Base-by-base conservation (phyloP, 92 coral and sea anemone genomes). In the Virgularia gustaviana region DNA sequence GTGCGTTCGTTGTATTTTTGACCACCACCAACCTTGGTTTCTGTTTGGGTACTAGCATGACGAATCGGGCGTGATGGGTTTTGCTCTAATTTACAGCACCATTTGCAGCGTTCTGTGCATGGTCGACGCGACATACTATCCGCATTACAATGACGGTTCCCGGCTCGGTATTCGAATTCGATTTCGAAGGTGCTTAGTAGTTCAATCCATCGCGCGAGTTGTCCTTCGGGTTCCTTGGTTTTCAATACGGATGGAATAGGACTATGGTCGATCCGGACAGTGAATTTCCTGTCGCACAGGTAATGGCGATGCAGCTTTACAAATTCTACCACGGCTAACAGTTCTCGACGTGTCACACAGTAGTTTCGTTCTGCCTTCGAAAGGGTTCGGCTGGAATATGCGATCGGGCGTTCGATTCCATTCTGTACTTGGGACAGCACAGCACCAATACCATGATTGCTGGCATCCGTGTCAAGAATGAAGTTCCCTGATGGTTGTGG, bases 61-160 rank as follows among this genome's bases (percentile, higher is more conserved):
- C 81, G 57, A 65, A 36, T 29, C 77, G 54, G 18, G 57, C 53
- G 73, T 38, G 42, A 42, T 35, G 42, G 52, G 66, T 65, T 60
- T 18, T 51, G 19, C 25, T 65, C 49, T 57, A 27, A 29, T 41
- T 73, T 52, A 20, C 3, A 49, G 28, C 83, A 79, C 72, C 84
- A 79, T 64, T 59, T 79, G 25, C 85, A 84, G 18, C 76, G 70
- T 18, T 81, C 85, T 1, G 70, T 71, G 63, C 88, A 76, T 12
- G 88, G 82, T 34, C 86, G 78, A n/a, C 86, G 80, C 7, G 88
- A 80, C 80, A 77, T 28, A n/a, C 87, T 76, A 45, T 83, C 88
- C 4, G 88, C 83, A 32, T 79, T 87, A 45, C 16, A 44, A 28
- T 87, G 80, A 20, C 25, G 11, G 33, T 43, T 77, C 44, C 90